A percentile compares a stretch with the other conserved stretches of the same genome.
Conservation (phyloP, 2,888 invertebrate species). For the Caenorhabditis zanzibari region DNA sequence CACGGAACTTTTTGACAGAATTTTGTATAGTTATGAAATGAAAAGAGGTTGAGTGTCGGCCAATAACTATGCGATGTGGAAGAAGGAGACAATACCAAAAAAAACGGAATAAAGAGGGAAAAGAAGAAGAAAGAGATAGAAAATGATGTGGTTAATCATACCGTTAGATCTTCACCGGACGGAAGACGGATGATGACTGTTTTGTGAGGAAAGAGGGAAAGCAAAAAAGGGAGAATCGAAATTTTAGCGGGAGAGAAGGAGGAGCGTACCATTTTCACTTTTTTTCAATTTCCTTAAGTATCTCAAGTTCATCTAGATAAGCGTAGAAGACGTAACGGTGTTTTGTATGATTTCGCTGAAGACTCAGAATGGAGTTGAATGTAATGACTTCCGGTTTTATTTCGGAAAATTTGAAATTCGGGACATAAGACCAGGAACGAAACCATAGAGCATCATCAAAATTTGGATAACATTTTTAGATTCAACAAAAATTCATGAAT, state of each 20-base stretch:
- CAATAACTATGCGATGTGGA: slow-evolving; percentile 47
- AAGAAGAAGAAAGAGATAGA: slow-evolving; percentile 14
- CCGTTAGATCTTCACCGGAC: slow-evolving; percentile 56
- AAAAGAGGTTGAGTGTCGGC: slow-evolving; percentile 44
- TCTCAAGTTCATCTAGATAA: slow-evolving; percentile 54
- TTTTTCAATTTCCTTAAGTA: slow-evolving; percentile 18
- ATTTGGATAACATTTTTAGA: too few relatives aligned
- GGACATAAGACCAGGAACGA: too few relatives aligned
- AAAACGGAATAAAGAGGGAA: slow-evolving; percentile 27
- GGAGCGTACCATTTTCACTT: slow-evolving; percentile 34
- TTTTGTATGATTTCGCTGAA: neutral
- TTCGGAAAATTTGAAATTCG: too few relatives aligned
- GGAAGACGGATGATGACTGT: slow-evolving; percentile 27
- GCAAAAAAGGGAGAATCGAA: slow-evolving; percentile 39
- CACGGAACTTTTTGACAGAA: slow-evolving; percentile 13
- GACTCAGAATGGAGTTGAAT: neutral
- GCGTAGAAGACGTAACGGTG: too few relatives aligned
- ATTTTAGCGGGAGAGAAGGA: slow-evolving; percentile 21
- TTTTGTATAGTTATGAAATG: slow-evolving; percentile 19
- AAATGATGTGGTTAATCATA: slow-evolving; percentile 53
- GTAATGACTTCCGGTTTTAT: too few relatives aligned
- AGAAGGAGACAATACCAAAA: slow-evolving; percentile 12
- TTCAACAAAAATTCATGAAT: too few relatives aligned
- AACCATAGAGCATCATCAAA: too few relatives aligned
- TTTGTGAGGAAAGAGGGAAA: slow-evolving; percentile 15